phyloP scores from a whole-genome alignment of 2,113 vertebrate genomes.

The Anguilla rostrata region DNA sequence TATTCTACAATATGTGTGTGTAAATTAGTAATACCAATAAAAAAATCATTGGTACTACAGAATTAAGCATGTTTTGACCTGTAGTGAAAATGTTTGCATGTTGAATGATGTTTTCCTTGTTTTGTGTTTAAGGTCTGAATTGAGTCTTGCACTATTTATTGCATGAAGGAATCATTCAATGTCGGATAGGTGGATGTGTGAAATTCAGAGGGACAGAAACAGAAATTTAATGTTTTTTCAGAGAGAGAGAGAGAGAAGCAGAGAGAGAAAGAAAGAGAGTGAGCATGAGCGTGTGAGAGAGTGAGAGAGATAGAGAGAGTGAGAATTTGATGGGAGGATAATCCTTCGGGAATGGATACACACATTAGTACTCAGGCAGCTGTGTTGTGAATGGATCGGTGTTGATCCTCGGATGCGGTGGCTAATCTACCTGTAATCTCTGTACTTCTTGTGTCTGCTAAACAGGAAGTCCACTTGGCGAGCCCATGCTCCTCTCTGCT shows the following conservation, averaged over 20 bases:
- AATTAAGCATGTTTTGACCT: too few species aligned
- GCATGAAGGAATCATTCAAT: too few species aligned
- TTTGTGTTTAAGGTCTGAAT: background rate
- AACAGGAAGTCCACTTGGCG: conserved; percentile 14
- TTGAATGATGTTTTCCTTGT: too few species aligned
- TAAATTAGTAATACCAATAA: too few species aligned
- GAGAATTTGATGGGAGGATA: background rate
- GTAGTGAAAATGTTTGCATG: too few species aligned
- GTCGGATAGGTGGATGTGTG: too few species aligned
- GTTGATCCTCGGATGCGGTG: conserved; percentile 24
- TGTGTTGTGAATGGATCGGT: conserved; percentile 28
- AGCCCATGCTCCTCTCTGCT: too few species aligned
- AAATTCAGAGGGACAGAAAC: background rate
- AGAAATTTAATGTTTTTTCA: background rate
- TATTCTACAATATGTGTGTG: too few species aligned
- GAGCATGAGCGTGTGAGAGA: background rate
- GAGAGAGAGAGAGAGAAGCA: too few species aligned
- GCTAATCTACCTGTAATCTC: conserved; percentile 26
- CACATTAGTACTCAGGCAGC: background rate
- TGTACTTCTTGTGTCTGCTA: background rate
- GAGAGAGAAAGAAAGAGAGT: too few species aligned
- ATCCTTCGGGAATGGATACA: background rate
- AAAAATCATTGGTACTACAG: too few species aligned
- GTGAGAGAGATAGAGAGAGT: background rate
- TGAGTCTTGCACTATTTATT: background rate